These are phyloP conservation scores for Paracentrotus lividus DNA, from an alignment of 53 echinoderm and acorn worm species.

Conservation along the genomic window DNA sequence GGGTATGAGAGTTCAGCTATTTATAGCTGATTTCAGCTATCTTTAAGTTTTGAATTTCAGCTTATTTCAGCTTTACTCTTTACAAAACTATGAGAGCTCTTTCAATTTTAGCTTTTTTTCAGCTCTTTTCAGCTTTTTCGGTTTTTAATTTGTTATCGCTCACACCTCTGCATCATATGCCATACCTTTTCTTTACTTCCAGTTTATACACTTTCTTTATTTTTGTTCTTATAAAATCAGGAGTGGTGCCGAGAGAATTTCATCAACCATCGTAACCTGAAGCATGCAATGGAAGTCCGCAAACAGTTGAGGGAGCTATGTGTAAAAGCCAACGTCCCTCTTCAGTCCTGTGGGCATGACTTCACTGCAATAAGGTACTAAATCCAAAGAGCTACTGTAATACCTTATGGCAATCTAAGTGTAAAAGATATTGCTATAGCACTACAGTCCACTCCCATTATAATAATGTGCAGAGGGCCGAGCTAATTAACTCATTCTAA, in stretches of 20 bases:
- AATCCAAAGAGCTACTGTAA: not conserved
- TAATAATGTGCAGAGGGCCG: too few species aligned
- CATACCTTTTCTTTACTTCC: not conserved
- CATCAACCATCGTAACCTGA: slow-evolving; percentile 88
- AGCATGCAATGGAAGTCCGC: slow-evolving; percentile 88
- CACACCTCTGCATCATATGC: too few species aligned
- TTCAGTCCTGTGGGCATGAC: slow-evolving; percentile 91
- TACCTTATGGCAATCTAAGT: not conserved
- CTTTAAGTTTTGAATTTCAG: too few species aligned
- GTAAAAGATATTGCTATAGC: not conserved
- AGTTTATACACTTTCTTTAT: not conserved
- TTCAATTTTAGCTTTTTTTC: too few species aligned
- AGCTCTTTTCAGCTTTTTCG: too few species aligned
- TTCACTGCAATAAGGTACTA: slow-evolving; percentile 86
- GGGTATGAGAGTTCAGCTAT: too few species aligned
- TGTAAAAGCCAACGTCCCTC: slow-evolving; percentile 77
- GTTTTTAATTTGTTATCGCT: too few species aligned
- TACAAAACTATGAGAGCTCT: too few species aligned
- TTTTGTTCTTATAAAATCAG: slow-evolving; percentile 59
- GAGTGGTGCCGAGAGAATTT: slow-evolving; percentile 97
- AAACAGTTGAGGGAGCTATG: slow-evolving; percentile 93
- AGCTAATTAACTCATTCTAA: too few species aligned
- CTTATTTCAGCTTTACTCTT: too few species aligned
- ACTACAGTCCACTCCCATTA: too few species aligned
- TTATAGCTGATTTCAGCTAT: too few species aligned